phyloP scores from a whole-genome alignment of 1,140 invertebrate species.

The Scaptomyza hsui region DNA sequence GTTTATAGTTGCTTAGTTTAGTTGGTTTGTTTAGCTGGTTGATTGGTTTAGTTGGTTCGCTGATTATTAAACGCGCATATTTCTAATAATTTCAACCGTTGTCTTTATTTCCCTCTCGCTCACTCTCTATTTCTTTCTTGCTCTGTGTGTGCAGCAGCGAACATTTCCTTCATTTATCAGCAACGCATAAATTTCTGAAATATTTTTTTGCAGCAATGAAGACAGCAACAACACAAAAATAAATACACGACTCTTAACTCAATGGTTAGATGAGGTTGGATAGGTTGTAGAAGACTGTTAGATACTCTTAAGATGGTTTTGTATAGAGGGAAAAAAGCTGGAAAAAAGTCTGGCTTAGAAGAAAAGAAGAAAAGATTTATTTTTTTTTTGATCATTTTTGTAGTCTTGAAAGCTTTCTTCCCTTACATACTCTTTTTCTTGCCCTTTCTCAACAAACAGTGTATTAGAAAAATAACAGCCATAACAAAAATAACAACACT shows the following conservation, averaged over 20 bases:
- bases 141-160: conserved; percentile 28
- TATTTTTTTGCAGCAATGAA: conserved; percentile 50
- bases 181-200: conserved; percentile 82
- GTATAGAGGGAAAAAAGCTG: too few relatives aligned
- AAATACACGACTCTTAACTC: conserved; percentile 39
- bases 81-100: conserved; percentile 71
- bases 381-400: too few relatives aligned
- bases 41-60: conserved; percentile 1
- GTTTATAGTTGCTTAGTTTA: conserved; percentile 36
- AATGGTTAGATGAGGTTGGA: too few relatives aligned
- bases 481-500: conserved; percentile 25
- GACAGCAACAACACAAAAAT: conserved; percentile 1
- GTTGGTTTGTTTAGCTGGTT: conserved; percentile 8
- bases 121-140: neutral
- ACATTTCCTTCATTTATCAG: conserved; percentile 82
- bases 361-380: too few relatives aligned
- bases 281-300: neutral
- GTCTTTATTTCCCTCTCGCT: neutral
- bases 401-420: too few relatives aligned
- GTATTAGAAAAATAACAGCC: conserved; percentile 40
- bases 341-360: too few relatives aligned
- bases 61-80: conserved; percentile 77
- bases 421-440: neutral
- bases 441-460: neutral
- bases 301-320: neutral